Percentiles rank a stretch among this genome's conserved stretches.
Conservation (phyloP, 1,140 invertebrate genomes). For the Zophobas morio region DNA sequence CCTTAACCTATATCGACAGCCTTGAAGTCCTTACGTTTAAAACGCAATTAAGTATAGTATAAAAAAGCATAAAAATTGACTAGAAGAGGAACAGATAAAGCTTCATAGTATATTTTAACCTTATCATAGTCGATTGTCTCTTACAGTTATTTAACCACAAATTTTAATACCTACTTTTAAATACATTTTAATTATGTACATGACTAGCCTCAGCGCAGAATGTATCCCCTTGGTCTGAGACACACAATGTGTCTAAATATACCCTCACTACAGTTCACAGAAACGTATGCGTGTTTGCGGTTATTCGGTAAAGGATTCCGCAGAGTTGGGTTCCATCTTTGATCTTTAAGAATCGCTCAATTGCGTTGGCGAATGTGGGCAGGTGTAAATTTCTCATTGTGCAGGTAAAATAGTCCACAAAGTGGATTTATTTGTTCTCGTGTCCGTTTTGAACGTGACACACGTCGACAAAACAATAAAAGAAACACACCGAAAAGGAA, state of each 20-base stretch:
- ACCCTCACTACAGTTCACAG: no score
- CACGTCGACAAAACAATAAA: background rate
- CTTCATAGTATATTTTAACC: constrained; percentile 46
- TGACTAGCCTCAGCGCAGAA: constrained; percentile 31
- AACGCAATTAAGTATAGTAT: constrained; percentile 50
- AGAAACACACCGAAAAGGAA: constrained; percentile 6
- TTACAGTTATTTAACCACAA: constrained; percentile 46
- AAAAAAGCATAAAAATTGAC: constrained; percentile 59
- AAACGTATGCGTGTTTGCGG: constrained; percentile 1
- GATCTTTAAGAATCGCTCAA: constrained; percentile 17
- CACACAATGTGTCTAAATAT: constrained; percentile 10
- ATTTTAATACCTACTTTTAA: constrained; percentile 14
- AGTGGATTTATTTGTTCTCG: constrained; percentile 10
- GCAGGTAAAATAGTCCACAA: background rate
- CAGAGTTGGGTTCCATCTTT: constrained; percentile 21
- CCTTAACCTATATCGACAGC: constrained; percentile 54
- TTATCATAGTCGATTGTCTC: constrained; percentile 54
- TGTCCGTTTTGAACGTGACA: constrained; percentile 1
- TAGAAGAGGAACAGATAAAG: constrained; percentile 58
- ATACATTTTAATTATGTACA: constrained; percentile 26
- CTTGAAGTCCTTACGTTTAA: constrained; percentile 51
- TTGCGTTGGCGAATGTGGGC: background rate
- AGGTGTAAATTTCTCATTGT: constrained; percentile 8
- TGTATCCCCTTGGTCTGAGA: no score
- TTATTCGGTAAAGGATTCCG: constrained; percentile 2